Conservation (phyloP, 2,797 vertebrate genomes). For the Somateria mollissima region DNA sequence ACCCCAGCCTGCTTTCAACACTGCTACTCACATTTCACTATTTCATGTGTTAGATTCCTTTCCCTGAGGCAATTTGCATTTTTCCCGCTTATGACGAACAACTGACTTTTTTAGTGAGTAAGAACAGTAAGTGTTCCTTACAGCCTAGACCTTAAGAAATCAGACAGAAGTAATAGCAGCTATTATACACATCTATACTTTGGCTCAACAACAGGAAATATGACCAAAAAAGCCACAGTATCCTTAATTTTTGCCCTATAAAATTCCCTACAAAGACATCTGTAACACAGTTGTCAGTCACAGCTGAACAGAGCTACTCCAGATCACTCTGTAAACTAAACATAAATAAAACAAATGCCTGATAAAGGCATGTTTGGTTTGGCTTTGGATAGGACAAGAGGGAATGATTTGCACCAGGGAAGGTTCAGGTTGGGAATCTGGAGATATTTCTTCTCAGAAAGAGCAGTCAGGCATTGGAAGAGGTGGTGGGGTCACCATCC, state of each 20-base stretch:
- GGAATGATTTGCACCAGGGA: too few species aligned
- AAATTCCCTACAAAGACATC: background rate
- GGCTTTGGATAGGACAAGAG: background rate
- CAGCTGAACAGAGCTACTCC: background rate
- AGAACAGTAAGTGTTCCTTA: background rate
- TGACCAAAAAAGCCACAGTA: background rate
- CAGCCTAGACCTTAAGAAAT: background rate
- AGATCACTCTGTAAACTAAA: background rate
- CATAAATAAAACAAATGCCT: background rate
- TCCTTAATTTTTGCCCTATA: background rate
- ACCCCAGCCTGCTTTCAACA: background rate
- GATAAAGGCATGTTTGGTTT: background rate
- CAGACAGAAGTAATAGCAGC: background rate
- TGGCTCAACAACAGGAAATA: background rate
- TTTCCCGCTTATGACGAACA: background rate
- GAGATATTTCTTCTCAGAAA: too few species aligned
- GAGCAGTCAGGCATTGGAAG: too few species aligned
- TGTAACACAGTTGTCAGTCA: background rate
- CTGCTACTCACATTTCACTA: background rate
- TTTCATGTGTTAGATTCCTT: background rate
- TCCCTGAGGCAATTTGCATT: background rate
- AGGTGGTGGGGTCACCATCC: too few species aligned
- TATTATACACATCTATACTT: background rate
- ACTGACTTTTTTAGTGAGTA: background rate
- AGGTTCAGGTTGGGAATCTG: too few species aligned